These are phyloP conservation scores for Argopecten irradians DNA, from an alignment of 1,140 invertebrate genomes.

Conservation along the genomic window DNA sequence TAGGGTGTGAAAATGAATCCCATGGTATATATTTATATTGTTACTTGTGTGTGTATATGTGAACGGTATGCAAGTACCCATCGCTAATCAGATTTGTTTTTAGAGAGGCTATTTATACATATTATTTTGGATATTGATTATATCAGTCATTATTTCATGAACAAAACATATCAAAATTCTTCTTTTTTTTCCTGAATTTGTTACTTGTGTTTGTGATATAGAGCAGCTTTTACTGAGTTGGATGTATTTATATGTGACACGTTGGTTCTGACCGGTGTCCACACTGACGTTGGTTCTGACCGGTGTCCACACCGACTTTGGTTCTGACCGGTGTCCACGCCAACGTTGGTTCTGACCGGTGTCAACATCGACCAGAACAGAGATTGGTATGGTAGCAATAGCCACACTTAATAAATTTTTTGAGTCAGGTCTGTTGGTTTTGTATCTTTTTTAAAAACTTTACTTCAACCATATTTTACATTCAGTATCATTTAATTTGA, in stretches of 20 bases:
- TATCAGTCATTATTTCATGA: slow-evolving; percentile 18
- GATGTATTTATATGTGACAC: slow-evolving; percentile 18
- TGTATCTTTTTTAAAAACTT: neutral
- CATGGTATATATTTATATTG: neutral
- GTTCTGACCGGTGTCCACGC: neutral
- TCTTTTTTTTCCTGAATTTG: neutral
- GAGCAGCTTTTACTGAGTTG: slow-evolving; percentile 20
- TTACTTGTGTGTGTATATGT: slow-evolving; percentile 5
- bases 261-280: too few relatives aligned
- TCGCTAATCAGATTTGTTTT: slow-evolving; percentile 11
- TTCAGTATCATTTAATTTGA: too few relatives aligned
- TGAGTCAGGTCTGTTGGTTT: neutral
- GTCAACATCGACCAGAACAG: neutral
- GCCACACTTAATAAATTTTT: slow-evolving; percentile 4
- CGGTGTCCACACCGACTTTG: too few relatives aligned
- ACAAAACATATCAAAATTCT: slow-evolving; percentile 19
- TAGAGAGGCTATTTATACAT: slow-evolving; percentile 22
- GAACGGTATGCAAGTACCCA: neutral
- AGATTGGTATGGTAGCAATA: neutral
- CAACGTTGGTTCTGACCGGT: neutral
- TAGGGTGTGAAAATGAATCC: neutral
- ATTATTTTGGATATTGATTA: neutral
- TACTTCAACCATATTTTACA: too few relatives aligned
- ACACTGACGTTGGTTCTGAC: too few relatives aligned
- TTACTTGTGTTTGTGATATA: slow-evolving; percentile 18